These are phyloP conservation scores for Porites evermanni DNA, from an alignment of 92 coral and sea anemone genomes.

Conservation along the genomic window DNA sequence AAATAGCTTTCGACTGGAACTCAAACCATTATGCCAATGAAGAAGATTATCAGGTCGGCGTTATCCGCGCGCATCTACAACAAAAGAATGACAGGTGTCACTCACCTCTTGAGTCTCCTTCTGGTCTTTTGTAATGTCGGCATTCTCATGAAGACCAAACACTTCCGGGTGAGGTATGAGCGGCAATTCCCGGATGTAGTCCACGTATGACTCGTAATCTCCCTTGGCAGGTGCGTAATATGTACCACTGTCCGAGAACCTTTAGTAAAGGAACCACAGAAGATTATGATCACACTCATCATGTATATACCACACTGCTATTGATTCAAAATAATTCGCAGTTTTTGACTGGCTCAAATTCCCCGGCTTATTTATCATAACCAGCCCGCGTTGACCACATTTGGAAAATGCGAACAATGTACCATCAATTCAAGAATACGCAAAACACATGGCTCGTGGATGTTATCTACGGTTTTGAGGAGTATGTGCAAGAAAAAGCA, in stretches of 20 bases:
- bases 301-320: too few relatives aligned
- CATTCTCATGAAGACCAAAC: constrained; percentile 98
- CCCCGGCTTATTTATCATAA: too few relatives aligned
- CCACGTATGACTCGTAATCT: constrained; percentile 89
- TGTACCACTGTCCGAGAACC: constrained; percentile 95
- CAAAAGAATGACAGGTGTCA: background rate
- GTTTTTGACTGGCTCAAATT: too few relatives aligned
- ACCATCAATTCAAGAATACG: too few relatives aligned
- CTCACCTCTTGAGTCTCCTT: constrained; percentile 98
- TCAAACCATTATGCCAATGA: background rate
- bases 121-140: constrained; percentile 99
- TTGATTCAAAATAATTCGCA: too few relatives aligned
- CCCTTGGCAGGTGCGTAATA: constrained; percentile 93
- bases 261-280: background rate
- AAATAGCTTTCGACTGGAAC: too few relatives aligned
- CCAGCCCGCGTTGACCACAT: too few relatives aligned
- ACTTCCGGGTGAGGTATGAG: constrained; percentile 97
- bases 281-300: background rate
- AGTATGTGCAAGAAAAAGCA: too few relatives aligned
- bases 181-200: constrained; percentile 91
- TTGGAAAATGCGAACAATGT: too few relatives aligned
- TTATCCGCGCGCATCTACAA: background rate
- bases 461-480: too few relatives aligned
- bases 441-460: too few relatives aligned
- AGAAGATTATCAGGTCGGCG: background rate